These are phyloP conservation scores for Pseudomugil tenellus DNA, from an alignment of 2,797 vertebrate species.

Conservation along the genomic window DNA sequence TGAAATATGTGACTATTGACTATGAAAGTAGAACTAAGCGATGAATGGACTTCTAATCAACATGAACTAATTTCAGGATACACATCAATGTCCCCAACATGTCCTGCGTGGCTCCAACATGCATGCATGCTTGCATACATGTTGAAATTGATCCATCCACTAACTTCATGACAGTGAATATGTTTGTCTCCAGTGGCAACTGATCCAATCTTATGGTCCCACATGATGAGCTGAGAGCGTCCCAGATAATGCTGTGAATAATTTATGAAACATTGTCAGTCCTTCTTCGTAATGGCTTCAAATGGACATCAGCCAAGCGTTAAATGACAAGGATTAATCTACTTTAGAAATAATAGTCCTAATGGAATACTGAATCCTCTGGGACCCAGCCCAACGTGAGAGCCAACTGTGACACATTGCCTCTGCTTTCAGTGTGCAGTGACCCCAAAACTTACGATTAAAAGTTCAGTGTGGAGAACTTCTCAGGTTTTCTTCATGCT, in stretches of 20 bases:
- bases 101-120: not conserved
- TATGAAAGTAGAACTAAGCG: not conserved
- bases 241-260: slow-evolving; percentile 76
- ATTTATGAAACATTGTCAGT: slow-evolving; percentile 77
- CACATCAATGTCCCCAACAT: not conserved
- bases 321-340: slow-evolving; percentile 83
- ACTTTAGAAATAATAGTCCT: slow-evolving; percentile 79
- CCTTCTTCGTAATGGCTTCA: slow-evolving; percentile 81
- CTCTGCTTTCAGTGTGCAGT: slow-evolving; percentile 50
- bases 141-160: slow-evolving; percentile 44
- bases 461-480: slow-evolving; percentile 69
- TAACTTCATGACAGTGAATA: slow-evolving; percentile 54
- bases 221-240: slow-evolving; percentile 50
- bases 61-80: not conserved
- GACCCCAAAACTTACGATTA: slow-evolving; percentile 70
- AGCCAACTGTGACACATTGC: slow-evolving; percentile 56
- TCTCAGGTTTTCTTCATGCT: slow-evolving; percentile 45
- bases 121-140: slow-evolving; percentile 8
- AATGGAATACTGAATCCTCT: slow-evolving; percentile 76
- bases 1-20: not conserved
- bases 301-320: slow-evolving; percentile 81
- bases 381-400: slow-evolving; percentile 64
- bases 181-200: slow-evolving; percentile 46
- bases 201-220: slow-evolving; percentile 48
- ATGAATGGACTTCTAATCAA: slow-evolving; percentile 6